phyloP scores from a whole-genome alignment of 2,797 vertebrate genomes.

The Sarcophilus harrisii region DNA sequence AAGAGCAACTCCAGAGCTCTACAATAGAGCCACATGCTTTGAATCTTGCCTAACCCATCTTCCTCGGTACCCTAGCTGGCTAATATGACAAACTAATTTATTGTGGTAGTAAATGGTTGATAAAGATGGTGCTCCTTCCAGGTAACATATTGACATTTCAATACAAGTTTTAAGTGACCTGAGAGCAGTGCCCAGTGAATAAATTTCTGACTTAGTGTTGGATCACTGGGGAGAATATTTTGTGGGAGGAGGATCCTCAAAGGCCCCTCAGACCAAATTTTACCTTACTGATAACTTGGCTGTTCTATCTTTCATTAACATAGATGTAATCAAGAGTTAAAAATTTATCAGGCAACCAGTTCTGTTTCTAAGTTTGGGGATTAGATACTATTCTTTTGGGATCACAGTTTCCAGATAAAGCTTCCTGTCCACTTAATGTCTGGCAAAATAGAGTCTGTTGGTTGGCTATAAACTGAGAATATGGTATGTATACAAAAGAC shows the following conservation, averaged over 20 bases:
- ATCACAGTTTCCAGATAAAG: constrained; percentile 52
- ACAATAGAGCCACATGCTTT: not conserved
- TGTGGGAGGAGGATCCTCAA: constrained; percentile 21
- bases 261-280: constrained; percentile 11
- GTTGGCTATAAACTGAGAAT: not conserved
- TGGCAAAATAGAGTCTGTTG: not conserved
- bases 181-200: not conserved
- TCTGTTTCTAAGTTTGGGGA: constrained; percentile 41
- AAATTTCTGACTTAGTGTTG: constrained; percentile 4
- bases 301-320: constrained; percentile 30
- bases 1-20: not conserved
- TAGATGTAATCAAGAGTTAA: not conserved
- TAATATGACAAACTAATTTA: constrained; percentile 12
- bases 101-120: constrained; percentile 7
- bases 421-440: constrained; percentile 12
- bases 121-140: not conserved
- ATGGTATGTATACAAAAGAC: not conserved
- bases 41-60: not conserved
- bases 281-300: not conserved
- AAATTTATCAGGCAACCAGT: constrained; percentile 14
- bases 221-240: not conserved
- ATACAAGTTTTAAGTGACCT: not conserved
- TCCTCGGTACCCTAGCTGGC: not conserved
- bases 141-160: constrained; percentile 40
- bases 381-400: constrained; percentile 58